These are phyloP conservation scores for Epizoanthus fatuus DNA, from an alignment of 92 coral and sea anemone genomes.

Conservation along the genomic window DNA sequence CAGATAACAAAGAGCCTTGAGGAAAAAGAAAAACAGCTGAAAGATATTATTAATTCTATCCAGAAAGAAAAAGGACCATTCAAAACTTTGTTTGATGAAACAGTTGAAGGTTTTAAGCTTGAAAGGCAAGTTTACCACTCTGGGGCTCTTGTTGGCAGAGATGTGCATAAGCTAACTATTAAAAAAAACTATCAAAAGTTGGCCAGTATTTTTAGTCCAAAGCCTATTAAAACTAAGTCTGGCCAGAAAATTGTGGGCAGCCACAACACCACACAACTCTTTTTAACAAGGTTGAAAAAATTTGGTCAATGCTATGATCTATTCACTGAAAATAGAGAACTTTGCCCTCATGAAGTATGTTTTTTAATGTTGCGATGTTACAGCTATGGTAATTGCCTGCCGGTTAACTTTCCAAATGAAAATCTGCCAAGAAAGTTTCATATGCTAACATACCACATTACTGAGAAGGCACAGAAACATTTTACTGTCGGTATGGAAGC, in stretches of 20 bases:
- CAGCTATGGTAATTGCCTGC: conserved; percentile 19
- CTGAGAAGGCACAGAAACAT: background rate
- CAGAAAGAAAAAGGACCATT: conserved; percentile 3
- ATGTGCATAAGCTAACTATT: background rate
- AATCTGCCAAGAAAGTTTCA: background rate
- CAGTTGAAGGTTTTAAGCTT: background rate
- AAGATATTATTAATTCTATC: background rate
- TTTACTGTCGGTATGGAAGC: conserved; percentile 5
- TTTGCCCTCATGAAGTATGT: conserved; percentile 15
- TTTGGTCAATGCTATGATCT: background rate
- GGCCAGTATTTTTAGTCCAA: conserved; percentile 8
- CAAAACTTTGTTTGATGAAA: background rate
- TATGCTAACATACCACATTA: background rate
- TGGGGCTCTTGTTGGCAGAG: conserved; percentile 8
- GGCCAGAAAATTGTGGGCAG: background rate
- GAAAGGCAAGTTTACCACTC: conserved; percentile 21
- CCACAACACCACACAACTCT: background rate
- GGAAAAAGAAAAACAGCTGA: conserved; percentile 1
- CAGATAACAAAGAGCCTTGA: background rate
- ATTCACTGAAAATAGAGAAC: conserved; percentile 12
- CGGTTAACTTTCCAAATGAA: conserved; percentile 5
- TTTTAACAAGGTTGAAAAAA: background rate
- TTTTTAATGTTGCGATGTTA: background rate
- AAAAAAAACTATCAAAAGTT: background rate
- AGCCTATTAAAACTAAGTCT: background rate